These are phyloP conservation scores for Hoplodrina ambigua DNA, from an alignment of 2,888 invertebrate species.

Conservation along the genomic window DNA sequence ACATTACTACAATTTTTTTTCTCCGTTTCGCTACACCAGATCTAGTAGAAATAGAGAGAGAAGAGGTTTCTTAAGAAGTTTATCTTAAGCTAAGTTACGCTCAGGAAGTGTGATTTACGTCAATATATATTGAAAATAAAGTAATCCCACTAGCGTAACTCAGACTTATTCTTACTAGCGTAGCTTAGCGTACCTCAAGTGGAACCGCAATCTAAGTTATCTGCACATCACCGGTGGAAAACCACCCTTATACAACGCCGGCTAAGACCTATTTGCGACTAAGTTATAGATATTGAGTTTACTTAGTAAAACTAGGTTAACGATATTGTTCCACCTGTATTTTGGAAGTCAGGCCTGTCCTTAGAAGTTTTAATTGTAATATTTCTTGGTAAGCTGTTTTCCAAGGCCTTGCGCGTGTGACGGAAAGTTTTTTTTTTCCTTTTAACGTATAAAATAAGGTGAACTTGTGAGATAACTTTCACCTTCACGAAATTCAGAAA, in stretches of 20 bases:
- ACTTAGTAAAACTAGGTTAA: constrained; percentile 52
- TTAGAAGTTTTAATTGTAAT: constrained; percentile 60
- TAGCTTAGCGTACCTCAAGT: too few species aligned
- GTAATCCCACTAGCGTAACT: too few species aligned
- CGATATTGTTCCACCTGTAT: constrained; percentile 49
- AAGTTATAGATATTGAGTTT: constrained; percentile 41
- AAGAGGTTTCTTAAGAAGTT: too few species aligned
- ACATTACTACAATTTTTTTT: too few species aligned
- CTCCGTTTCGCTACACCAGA: too few species aligned
- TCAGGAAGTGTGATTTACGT: too few species aligned
- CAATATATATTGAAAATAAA: too few species aligned
- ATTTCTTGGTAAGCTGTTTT: constrained; percentile 42
- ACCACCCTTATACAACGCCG: not conserved
- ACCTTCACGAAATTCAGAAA: not conserved
- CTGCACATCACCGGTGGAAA: not conserved
- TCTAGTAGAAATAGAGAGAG: too few species aligned
- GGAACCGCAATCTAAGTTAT: too few species aligned
- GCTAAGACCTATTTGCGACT: constrained; percentile 35
- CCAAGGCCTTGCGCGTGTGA: constrained; percentile 11
- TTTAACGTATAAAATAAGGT: constrained; percentile 16
- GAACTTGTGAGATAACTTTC: not conserved
- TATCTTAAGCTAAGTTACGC: too few species aligned
- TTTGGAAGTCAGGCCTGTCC: constrained; percentile 32
- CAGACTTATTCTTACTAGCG: too few species aligned
- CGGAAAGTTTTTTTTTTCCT: constrained; percentile 1